These are phyloP conservation scores for Bactericera cockerelli DNA, from an alignment of 1,140 invertebrate genomes.

Conservation along the genomic window DNA sequence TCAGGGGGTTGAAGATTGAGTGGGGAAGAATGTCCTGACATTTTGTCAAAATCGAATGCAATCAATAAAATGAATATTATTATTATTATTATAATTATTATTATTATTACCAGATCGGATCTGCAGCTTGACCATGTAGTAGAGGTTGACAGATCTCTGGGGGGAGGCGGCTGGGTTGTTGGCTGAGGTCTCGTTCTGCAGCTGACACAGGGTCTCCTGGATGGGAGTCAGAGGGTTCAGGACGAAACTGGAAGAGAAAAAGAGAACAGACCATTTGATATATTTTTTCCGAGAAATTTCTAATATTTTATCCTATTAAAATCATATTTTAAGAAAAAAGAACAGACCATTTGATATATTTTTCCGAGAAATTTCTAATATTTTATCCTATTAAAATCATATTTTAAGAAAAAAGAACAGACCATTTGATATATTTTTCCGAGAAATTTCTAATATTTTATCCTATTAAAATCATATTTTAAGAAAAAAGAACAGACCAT, in stretches of 20 bases:
- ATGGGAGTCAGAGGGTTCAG: constrained; percentile 78
- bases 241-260: constrained; percentile 49
- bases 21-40: too few relatives aligned
- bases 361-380: not conserved
- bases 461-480: too few relatives aligned
- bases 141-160: constrained; percentile 71
- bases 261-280: constrained; percentile 12
- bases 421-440: constrained; percentile 5
- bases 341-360: constrained; percentile 11
- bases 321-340: too few relatives aligned
- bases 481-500: not conserved
- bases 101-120: constrained; percentile 66
- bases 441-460: constrained; percentile 3
- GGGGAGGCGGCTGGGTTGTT: constrained; percentile 69
- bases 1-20: too few relatives aligned
- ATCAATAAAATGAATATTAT: too few relatives aligned
- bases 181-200: constrained; percentile 82
- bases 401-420: constrained; percentile 10
- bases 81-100: too few relatives aligned
- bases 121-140: constrained; percentile 89
- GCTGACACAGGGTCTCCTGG: constrained; percentile 79
- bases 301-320: too few relatives aligned
- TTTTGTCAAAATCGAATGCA: too few relatives aligned
- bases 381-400: too few relatives aligned
- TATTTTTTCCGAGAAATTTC: not conserved